Conservation (phyloP, 2,888 invertebrate genomes). For the Tupiocoris notatus region DNA sequence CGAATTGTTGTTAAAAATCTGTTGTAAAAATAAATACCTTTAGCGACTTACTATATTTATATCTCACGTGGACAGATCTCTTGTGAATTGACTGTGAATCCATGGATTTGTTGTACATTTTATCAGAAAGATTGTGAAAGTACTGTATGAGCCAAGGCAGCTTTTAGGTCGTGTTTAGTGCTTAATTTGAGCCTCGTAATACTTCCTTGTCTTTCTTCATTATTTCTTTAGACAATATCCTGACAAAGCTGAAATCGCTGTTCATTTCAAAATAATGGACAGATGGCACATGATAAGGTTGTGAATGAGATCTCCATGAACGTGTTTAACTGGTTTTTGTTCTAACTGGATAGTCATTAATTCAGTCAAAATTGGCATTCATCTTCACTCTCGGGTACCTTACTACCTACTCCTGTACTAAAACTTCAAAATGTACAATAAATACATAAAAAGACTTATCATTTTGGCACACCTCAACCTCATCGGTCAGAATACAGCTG, state of each 20-base stretch:
- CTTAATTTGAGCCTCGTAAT: background rate
- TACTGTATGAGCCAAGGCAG: background rate
- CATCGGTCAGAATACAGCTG: too few species aligned
- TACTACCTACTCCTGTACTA: background rate
- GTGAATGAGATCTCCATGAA: background rate
- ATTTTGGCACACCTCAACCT: background rate
- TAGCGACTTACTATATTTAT: background rate
- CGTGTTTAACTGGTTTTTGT: background rate
- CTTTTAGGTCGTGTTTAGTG: background rate
- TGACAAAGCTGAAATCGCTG: background rate
- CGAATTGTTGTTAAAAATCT: background rate
- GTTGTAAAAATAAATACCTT: background rate
- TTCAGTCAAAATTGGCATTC: background rate
- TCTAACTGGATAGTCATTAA: background rate
- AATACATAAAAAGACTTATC: background rate
- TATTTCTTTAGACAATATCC: background rate
- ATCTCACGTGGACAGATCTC: background rate
- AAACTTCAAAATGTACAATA: background rate
- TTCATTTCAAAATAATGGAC: background rate
- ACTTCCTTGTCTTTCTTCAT: background rate
- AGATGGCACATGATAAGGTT: background rate
- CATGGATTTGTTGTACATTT: slow-evolving; percentile 9
- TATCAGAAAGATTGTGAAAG: background rate
- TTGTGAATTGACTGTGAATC: background rate
- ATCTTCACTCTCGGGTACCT: background rate